Evolutionary conservation across 2,113 vertebrate species (phyloP), one percentile per base, ranked within the genome.

Genomic region (Notarius quadriscutis): DNA sequence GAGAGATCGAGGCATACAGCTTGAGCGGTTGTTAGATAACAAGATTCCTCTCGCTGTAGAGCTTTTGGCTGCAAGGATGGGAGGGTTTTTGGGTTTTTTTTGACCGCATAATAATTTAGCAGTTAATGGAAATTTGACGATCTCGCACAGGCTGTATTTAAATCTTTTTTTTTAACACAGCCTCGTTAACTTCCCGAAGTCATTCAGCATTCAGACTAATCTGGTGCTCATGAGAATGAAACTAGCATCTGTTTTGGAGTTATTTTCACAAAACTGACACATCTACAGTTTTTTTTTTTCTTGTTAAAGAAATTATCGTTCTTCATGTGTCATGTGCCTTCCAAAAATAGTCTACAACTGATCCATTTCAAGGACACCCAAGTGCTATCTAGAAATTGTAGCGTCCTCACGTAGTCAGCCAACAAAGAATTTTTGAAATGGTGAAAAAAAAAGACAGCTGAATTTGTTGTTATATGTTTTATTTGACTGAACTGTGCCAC

Each of bases 171-270:
- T 78, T 27, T 55, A 15, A 55, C 22, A 51, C 4, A 12, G 5
- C 75, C 25, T 27, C 25, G 25, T 57, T 79, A 79, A 79, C 25
- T 27, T 79, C 22, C 51, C 25, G 27, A 79, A 79, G 75, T 79
- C 51, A 55, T 79, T 79, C 27, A 79, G 75, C 51, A 79, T 79
- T 27, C 75, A 55, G 75, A 79, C 75, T 79, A 55, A 79, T 79
- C n/a, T 81, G 62, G 79, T 15, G 11, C 79, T 62, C 57, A 81
- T 14, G 17, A 81, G 17, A 25, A 41, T 48, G 20, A 81, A 48
- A 5, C 79, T 80, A 55, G 48, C 22, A 48, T 79, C 25, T 55
- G 18, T 79, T 57, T 41, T 12, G 30, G 57, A 60, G 27, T 81
- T 41, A 81, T 81, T 60, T 60, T 34, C 55, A 18, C 62, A 17